Evolutionary conservation across 2,113 vertebrate species (phyloP).

Genomic region (Natator depressus): DNA sequence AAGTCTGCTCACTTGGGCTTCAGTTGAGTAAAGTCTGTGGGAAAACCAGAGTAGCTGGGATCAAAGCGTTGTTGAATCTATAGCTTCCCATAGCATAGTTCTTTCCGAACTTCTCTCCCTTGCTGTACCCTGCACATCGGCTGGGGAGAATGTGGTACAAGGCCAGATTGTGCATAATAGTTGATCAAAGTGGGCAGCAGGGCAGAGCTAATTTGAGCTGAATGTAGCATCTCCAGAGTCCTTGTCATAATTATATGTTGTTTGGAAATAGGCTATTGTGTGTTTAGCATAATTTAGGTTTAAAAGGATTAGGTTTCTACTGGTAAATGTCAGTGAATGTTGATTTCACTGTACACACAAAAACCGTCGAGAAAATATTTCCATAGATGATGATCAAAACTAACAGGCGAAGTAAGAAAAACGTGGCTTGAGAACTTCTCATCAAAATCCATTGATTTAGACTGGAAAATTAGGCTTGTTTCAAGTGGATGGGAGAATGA

Average conservation of each 20-base stretch:
- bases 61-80: not conserved
- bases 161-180: not conserved
- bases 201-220: not conserved
- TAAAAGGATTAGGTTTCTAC: not conserved
- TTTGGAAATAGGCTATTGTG: not conserved
- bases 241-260: not conserved
- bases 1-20: not conserved
- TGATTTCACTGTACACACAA: not conserved
- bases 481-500: not conserved
- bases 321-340: not conserved
- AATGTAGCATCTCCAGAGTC: not conserved
- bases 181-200: not conserved
- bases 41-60: not conserved
- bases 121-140: not conserved
- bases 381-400: not conserved
- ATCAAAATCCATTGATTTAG: not conserved
- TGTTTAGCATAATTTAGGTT: not conserved
- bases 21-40: not conserved
- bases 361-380: not conserved
- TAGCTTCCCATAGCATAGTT: not conserved
- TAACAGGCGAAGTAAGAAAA: not conserved
- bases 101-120: no score
- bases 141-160: not conserved
- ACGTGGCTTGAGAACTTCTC: not conserved
- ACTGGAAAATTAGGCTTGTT: not conserved